A percentile compares a stretch with the other conserved stretches of the same genome.
Conservation (phyloP, 2,797 vertebrate species). For the Poecilia gillii region DNA sequence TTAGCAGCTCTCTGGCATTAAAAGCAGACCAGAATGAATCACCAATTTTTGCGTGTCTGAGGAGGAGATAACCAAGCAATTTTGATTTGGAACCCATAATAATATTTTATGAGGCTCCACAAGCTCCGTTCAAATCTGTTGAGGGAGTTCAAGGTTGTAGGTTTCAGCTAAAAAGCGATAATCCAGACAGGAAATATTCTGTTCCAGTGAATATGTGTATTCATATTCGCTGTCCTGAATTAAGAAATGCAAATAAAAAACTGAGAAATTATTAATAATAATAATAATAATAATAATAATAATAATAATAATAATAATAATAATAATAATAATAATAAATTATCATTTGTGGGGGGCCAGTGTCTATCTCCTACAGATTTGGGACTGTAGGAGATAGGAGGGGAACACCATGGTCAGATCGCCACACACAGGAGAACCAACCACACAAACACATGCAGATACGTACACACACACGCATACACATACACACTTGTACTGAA, state of each 20-base stretch:
- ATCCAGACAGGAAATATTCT: conserved; percentile 22
- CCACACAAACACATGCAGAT: not conserved
- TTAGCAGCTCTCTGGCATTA: conserved; percentile 65
- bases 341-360: not conserved
- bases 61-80: conserved; percentile 57
- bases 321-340: not conserved
- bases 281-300: not conserved
- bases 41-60: conserved; percentile 51
- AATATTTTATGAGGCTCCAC: conserved; percentile 50
- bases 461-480: too few species aligned
- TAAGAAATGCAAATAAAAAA: not conserved
- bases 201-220: not conserved
- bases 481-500: too few species aligned
- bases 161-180: conserved; percentile 19
- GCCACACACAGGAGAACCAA: not conserved
- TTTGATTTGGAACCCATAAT: conserved; percentile 64
- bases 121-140: conserved; percentile 47
- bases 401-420: too few species aligned
- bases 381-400: too few species aligned
- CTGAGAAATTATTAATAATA: too few species aligned
- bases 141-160: conserved; percentile 4
- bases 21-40: conserved; percentile 56
- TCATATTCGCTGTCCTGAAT: not conserved
- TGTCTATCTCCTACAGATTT: not conserved
- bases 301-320: conserved; percentile 3